Percentiles rank a stretch among this genome's conserved stretches.
Conservation (phyloP, 1,140 invertebrate species). For the Cylas formicarius region DNA sequence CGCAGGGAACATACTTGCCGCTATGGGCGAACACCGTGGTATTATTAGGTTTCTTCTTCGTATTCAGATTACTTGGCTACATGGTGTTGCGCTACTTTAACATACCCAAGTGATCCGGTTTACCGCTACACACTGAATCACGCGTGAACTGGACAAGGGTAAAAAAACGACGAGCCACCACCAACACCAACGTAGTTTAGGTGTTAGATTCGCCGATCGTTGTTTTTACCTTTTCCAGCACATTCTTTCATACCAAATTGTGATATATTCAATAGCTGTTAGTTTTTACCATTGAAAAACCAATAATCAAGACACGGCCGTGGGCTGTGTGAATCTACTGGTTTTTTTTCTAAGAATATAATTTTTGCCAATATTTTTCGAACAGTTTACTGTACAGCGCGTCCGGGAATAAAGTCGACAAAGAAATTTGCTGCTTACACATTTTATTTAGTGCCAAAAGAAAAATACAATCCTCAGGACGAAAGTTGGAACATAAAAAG, state of each 20-base stretch:
- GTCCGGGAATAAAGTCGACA: too few species aligned
- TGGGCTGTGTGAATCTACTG: slow-evolving; percentile 11
- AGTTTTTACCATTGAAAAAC: slow-evolving; percentile 15
- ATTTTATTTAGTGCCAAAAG: too few species aligned
- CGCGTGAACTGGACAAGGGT: background rate
- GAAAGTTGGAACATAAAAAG: too few species aligned
- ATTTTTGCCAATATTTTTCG: slow-evolving; percentile 28
- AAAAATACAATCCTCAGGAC: too few species aligned
- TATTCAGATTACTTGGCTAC: slow-evolving; percentile 69
- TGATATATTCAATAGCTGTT: slow-evolving; percentile 29
- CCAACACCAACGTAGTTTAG: background rate
- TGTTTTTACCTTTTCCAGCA: slow-evolving; percentile 2
- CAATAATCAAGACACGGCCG: slow-evolving; percentile 4
- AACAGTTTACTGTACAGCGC: slow-evolving; percentile 18
- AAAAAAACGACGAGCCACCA: background rate
- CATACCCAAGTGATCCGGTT: slow-evolving; percentile 58
- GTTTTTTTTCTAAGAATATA: slow-evolving; percentile 21
- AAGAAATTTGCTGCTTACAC: too few species aligned
- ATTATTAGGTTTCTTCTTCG: slow-evolving; percentile 63
- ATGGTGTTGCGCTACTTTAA: slow-evolving; percentile 66
- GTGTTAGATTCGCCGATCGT: background rate
- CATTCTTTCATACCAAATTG: slow-evolving; percentile 19
- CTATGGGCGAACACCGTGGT: slow-evolving; percentile 72
- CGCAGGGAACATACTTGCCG: slow-evolving; percentile 54
- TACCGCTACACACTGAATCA: too few species aligned